Percentiles rank a stretch among this genome's conserved stretches.
Evolutionary conservation across 2,113 vertebrate genomes (phyloP).

Genomic region (Tapirus terrestris): DNA sequence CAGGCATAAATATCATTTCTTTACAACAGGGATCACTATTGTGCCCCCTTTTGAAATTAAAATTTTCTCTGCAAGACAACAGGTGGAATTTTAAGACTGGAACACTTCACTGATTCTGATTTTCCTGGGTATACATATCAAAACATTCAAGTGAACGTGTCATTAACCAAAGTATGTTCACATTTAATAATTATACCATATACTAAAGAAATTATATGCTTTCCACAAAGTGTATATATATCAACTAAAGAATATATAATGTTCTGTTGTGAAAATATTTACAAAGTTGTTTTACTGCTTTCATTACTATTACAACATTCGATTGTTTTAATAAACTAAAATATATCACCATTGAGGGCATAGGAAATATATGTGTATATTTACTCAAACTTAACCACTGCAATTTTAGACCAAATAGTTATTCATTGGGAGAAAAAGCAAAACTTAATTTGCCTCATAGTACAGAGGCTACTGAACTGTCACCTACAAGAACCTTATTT

Average conservation of each 20-base stretch:
- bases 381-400: not conserved
- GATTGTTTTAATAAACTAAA: constrained; percentile 20
- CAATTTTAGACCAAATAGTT: constrained; percentile 17
- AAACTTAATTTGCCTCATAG: constrained; percentile 35
- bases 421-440: constrained; percentile 6
- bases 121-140: not conserved
- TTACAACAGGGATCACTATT: not conserved
- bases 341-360: not conserved
- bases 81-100: constrained; percentile 41
- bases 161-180: constrained; percentile 7
- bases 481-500: not conserved
- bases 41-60: not conserved
- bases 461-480: not conserved
- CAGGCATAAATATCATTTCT: not conserved
- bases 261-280: constrained; percentile 39
- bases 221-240: constrained; percentile 4
- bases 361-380: not conserved
- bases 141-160: constrained; percentile 43
- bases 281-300: not conserved
- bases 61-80: constrained; percentile 2
- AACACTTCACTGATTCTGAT: constrained; percentile 43
- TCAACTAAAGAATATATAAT: constrained; percentile 10
- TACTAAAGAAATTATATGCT: not conserved
- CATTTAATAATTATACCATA: constrained; percentile 43
- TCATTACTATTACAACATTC: constrained; percentile 22